Percentiles rank a stretch among this genome's conserved stretches.
Conservation (phyloP, 53 echinoderm and acorn worm genomes). For the Hippasteria phrygiana region DNA sequence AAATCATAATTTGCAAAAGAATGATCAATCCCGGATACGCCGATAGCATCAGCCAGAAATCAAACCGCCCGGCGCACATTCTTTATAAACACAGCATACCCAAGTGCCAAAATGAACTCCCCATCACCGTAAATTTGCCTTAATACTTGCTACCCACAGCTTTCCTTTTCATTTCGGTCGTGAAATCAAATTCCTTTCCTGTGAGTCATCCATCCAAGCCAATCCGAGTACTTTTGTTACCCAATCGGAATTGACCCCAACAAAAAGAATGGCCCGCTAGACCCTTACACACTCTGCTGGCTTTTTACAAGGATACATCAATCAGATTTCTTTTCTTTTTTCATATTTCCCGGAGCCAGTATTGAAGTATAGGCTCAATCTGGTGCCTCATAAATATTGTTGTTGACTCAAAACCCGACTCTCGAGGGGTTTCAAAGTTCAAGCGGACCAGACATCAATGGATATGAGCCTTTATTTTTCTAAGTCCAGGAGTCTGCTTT, state of each 20-base stretch:
- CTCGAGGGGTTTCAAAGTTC: background rate
- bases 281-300: background rate
- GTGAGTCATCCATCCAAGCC: background rate
- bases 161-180: background rate
- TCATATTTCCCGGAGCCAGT: background rate
- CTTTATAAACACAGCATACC: background rate
- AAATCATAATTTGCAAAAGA: background rate
- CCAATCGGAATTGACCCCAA: background rate
- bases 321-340: background rate
- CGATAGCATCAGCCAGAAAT: too few relatives aligned
- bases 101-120: constrained; percentile 27
- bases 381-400: constrained; percentile 14
- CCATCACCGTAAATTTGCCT: constrained; percentile 42
- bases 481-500: background rate
- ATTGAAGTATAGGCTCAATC: background rate
- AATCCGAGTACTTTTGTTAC: background rate
- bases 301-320: background rate
- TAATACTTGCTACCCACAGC: background rate
- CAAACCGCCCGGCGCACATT: background rate
- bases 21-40: too few relatives aligned
- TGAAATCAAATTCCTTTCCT: constrained; percentile 7
- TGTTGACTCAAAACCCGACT: background rate
- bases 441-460: background rate
- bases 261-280: background rate
- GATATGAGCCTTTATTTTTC: background rate